A percentile compares a stretch with the other conserved stretches of the same genome.
These are phyloP conservation scores for Halichoerus grypus DNA, from an alignment of 2,113 vertebrate species.

Conservation along the genomic window DNA sequence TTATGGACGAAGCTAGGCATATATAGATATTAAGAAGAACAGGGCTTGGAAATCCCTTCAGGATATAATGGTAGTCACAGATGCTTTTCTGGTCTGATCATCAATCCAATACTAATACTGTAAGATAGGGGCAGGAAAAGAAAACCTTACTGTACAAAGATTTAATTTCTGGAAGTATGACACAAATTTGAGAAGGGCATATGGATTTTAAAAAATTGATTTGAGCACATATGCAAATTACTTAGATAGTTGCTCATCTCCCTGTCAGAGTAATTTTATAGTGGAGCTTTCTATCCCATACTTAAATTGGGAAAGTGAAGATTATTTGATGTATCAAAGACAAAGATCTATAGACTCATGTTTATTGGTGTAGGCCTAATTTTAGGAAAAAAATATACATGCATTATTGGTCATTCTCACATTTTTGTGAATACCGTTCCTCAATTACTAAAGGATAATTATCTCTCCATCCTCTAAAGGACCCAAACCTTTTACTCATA, in stretches of 20 bases:
- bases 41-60: not conserved
- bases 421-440: not conserved
- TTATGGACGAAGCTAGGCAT: not conserved
- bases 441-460: not conserved
- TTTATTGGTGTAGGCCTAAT: not conserved
- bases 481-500: not conserved
- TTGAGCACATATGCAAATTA: not conserved
- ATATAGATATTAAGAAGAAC: not conserved
- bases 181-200: not conserved
- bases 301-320: not conserved
- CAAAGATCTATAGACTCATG: not conserved
- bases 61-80: slow-evolving; percentile 3
- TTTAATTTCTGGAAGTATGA: slow-evolving; percentile 10
- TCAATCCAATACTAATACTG: not conserved
- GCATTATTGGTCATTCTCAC: not conserved
- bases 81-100: not conserved
- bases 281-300: not conserved
- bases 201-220: slow-evolving; percentile 3
- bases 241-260: not conserved
- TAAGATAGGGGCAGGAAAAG: not conserved
- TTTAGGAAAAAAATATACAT: not conserved
- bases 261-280: not conserved
- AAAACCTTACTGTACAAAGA: not conserved
- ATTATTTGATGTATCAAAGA: not conserved
- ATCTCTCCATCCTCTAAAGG: not conserved